phyloP scores from a whole-genome alignment of 2,113 vertebrate genomes.

The Microtus oregoni region DNA sequence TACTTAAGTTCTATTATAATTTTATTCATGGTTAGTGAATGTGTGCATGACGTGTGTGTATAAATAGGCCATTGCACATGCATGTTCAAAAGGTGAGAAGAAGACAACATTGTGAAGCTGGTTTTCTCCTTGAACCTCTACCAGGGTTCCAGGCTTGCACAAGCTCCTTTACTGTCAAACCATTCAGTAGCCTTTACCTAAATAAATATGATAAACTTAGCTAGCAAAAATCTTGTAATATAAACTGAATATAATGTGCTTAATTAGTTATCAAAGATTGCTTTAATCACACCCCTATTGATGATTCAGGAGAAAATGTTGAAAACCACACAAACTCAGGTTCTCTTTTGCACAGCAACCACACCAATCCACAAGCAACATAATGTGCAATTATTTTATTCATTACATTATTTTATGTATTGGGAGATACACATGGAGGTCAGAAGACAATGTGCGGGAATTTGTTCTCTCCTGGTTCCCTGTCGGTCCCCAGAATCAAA shows the following conservation, averaged over 20 bases:
- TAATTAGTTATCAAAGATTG: conserved; percentile 11
- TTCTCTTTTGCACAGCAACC: neutral
- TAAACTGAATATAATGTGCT: neutral
- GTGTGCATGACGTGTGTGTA: neutral
- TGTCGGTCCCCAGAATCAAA: neutral
- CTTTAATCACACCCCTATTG: neutral
- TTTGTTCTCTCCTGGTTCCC: neutral
- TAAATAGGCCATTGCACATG: neutral
- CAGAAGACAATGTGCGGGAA: neutral
- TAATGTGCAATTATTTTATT: neutral
- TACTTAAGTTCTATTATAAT: neutral
- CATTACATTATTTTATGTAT: neutral
- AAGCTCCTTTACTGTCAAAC: neutral
- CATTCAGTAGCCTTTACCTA: neutral
- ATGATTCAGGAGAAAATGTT: neutral
- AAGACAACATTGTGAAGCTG: neutral
- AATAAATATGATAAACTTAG: neutral
- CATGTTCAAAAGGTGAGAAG: neutral
- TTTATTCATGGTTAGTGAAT: neutral
- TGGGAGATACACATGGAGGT: too few relatives aligned
- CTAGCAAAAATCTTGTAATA: neutral
- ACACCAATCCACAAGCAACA: neutral
- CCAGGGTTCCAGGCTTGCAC: too few relatives aligned
- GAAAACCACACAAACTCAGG: neutral
- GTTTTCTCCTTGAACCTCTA: neutral